phyloP scores from a whole-genome alignment of 2,797 vertebrate genomes.

The Eidolon dupreanum region DNA sequence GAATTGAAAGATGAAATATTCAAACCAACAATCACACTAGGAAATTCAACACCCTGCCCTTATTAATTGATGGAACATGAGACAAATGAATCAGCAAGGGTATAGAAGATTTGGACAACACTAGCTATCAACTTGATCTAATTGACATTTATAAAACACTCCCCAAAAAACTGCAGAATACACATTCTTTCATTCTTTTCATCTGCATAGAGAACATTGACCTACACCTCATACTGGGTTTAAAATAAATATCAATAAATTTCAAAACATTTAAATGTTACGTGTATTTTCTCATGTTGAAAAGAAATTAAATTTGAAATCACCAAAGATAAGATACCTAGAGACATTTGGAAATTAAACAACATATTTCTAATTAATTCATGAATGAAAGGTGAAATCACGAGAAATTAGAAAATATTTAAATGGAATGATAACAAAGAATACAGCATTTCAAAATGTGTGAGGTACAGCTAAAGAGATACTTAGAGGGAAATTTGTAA shows the following conservation, averaged over 20 bases:
- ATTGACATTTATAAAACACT: not conserved
- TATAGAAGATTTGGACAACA: not conserved
- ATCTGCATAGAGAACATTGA: not conserved
- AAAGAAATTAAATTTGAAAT: not conserved
- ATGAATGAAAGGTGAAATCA: not conserved
- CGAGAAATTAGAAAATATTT: conserved; percentile 28
- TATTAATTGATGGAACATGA: not conserved
- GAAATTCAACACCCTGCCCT: not conserved
- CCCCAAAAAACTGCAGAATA: not conserved
- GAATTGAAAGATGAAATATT: not conserved
- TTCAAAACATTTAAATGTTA: not conserved
- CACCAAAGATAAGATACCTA: not conserved
- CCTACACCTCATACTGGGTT: not conserved
- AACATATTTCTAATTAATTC: not conserved
- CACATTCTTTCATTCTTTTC: not conserved
- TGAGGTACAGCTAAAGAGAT: not conserved
- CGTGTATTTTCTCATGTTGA: not conserved
- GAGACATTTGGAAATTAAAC: not conserved
- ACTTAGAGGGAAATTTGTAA: not conserved
- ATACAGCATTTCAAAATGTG: not conserved
- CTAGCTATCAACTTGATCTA: not conserved
- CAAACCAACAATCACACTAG: not conserved
- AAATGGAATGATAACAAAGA: not conserved
- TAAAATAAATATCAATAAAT: not conserved
- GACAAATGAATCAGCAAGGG: not conserved